These are phyloP conservation scores for Subanguina moxae DNA, from an alignment of 1,140 invertebrate species.

Conservation along the genomic window DNA sequence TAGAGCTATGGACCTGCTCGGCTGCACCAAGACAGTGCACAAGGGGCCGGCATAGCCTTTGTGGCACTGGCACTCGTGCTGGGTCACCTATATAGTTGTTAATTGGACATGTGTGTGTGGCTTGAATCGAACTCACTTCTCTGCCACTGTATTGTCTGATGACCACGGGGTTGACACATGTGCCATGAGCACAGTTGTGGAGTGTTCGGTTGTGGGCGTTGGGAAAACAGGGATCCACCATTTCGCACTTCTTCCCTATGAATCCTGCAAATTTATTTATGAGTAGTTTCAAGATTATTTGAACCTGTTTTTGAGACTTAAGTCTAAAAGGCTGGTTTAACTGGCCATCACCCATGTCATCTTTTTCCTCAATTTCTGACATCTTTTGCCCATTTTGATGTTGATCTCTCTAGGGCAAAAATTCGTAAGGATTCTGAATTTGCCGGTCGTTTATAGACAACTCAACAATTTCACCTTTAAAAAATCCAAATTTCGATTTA, in stretches of 20 bases:
- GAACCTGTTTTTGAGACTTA: too few relatives aligned
- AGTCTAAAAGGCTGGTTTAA: too few relatives aligned
- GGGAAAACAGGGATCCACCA: constrained; percentile 46
- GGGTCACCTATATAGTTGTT: constrained; percentile 23
- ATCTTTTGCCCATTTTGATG: too few relatives aligned
- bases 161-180: constrained; percentile 47
- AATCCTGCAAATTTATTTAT: constrained; percentile 24
- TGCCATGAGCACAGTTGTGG: constrained; percentile 54
- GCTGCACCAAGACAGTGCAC: constrained; percentile 48
- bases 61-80: constrained; percentile 53
- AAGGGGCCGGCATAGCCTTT: constrained; percentile 45
- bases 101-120: constrained; percentile 17
- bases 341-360: neutral
- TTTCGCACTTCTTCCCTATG: constrained; percentile 47
- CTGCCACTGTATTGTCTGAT: constrained; percentile 14
- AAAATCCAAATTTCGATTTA: too few relatives aligned
- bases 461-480: too few relatives aligned
- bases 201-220: constrained; percentile 42
- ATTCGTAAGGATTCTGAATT: too few relatives aligned
- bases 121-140: constrained; percentile 13
- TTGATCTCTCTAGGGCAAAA: too few relatives aligned
- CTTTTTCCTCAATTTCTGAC: too few relatives aligned
- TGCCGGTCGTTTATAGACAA: too few relatives aligned
- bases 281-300: neutral
- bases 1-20: constrained; percentile 36